Evolutionary conservation across 2,888 invertebrate species (phyloP).

Genomic region (Mantis religiosa): DNA sequence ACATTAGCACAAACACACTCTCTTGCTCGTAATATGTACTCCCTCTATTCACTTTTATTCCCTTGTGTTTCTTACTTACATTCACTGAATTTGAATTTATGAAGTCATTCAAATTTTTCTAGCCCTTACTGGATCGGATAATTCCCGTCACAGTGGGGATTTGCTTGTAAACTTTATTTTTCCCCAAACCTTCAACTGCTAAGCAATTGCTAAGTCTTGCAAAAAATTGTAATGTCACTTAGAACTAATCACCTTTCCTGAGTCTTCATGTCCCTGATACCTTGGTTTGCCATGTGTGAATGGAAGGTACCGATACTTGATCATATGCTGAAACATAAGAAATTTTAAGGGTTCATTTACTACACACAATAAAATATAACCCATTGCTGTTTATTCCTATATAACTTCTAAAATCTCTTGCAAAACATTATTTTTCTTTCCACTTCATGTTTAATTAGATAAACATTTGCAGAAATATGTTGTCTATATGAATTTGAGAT

Average conservation of each 20-base stretch:
- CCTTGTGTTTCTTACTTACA: background rate
- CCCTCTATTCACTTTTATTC: background rate
- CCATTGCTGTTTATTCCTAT: no score
- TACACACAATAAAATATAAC: no score
- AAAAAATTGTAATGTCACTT: slow-evolving; percentile 25
- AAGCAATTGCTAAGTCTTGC: background rate
- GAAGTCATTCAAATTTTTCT: slow-evolving; percentile 1
- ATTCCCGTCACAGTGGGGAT: background rate
- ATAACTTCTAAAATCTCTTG: no score
- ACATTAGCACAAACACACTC: background rate
- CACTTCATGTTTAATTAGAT: no score
- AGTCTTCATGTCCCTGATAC: slow-evolving; percentile 68
- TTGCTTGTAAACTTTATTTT: background rate
- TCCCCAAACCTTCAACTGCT: background rate
- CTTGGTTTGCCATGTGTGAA: slow-evolving; percentile 97
- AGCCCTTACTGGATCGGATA: background rate
- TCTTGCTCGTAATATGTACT: background rate
- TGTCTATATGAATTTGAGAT: no score
- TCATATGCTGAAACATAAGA: slow-evolving; percentile 86
- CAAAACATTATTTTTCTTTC: no score
- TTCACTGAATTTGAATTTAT: background rate
- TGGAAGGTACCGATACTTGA: slow-evolving; percentile 97
- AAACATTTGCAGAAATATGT: no score
- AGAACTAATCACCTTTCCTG: slow-evolving; percentile 40
- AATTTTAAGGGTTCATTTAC: no score